Percentiles rank a stretch among this genome's conserved stretches.
Conservation (phyloP, 2,113 vertebrate genomes). For the Triplophysa rosa region DNA sequence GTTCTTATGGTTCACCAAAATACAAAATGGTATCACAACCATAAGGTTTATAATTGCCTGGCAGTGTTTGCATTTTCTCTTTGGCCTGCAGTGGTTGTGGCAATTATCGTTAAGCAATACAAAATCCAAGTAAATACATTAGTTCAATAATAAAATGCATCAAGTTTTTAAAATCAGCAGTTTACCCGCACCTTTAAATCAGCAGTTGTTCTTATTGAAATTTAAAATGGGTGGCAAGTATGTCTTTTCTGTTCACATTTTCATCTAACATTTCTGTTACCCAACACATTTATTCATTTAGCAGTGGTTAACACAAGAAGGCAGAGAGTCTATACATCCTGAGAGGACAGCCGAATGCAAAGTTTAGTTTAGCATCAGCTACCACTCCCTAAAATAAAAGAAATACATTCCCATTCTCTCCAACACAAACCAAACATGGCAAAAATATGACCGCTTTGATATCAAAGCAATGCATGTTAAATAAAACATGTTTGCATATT, state of each 20-base stretch:
- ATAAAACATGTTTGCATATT: conserved; percentile 82
- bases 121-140: conserved; percentile 19
- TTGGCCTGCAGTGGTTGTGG: conserved; percentile 27
- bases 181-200: not conserved
- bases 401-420: conserved; percentile 74
- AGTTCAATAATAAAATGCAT: not conserved
- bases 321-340: conserved; percentile 40
- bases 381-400: conserved; percentile 67
- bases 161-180: not conserved
- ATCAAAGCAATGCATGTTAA: conserved; percentile 76
- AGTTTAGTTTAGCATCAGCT: conserved; percentile 67
- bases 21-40: conserved; percentile 22
- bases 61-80: conserved; percentile 33
- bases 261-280: not conserved
- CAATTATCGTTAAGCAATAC: not conserved
- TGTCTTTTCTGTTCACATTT: not conserved
- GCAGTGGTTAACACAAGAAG: not conserved
- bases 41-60: conserved; percentile 10
- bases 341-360: conserved; percentile 63
- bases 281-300: not conserved
- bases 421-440: conserved; percentile 85
- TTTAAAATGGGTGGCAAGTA: not conserved
- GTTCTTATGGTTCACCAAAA: not conserved
- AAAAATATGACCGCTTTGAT: conserved; percentile 72
- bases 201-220: not conserved